Percentiles rank a stretch among this genome's conserved stretches.
phyloP scores from a whole-genome alignment of 1,140 invertebrate species.

The Andrena cerasifolii region DNA sequence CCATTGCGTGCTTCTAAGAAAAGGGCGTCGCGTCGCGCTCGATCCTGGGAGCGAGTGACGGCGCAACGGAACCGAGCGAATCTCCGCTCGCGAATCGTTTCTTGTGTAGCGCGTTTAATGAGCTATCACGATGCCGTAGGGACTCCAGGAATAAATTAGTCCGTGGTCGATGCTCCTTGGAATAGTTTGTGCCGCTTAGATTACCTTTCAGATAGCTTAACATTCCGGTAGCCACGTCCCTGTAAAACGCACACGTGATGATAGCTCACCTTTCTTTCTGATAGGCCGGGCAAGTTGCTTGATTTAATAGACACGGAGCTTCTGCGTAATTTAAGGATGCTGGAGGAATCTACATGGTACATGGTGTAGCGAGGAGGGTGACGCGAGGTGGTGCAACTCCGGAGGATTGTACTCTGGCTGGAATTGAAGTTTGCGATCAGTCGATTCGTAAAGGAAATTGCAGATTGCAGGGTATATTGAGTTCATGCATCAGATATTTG shows the following conservation, averaged over 20 bases:
- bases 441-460: too few species aligned
- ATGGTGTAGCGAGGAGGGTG: too few species aligned
- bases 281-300: not conserved
- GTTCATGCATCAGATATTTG: too few species aligned
- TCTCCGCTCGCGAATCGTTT: constrained; percentile 41
- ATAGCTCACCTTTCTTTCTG: not conserved
- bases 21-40: constrained; percentile 33
- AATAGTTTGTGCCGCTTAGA: constrained; percentile 12
- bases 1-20: constrained; percentile 55
- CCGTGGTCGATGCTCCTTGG: not conserved
- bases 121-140: constrained; percentile 45
- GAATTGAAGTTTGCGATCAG: too few species aligned
- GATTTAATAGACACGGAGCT: too few species aligned
- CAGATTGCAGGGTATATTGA: too few species aligned
- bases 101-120: constrained; percentile 48
- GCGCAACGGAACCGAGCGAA: constrained; percentile 11
- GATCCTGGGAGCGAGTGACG: constrained; percentile 23
- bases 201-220: constrained; percentile 32
- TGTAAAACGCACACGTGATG: not conserved
- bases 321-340: too few species aligned
- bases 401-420: too few species aligned
- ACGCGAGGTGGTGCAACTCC: too few species aligned
- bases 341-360: too few species aligned
- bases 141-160: constrained; percentile 49
- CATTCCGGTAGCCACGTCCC: not conserved